Evolutionary conservation across 2,113 vertebrate genomes (phyloP).

Genomic region (Elephantulus edwardii): DNA sequence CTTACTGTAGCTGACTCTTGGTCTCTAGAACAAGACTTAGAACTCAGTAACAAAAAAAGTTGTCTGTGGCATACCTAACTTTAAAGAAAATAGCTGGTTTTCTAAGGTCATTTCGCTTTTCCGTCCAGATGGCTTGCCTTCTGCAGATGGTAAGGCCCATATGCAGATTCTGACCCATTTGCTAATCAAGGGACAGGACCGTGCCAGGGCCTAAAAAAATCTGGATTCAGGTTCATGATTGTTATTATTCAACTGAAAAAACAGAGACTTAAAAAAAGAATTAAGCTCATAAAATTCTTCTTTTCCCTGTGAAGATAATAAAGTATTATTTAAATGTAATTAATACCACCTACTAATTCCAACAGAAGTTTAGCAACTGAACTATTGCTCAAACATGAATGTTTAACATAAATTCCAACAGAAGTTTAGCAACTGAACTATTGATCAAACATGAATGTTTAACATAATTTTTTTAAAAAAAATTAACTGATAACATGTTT

Average conservation of each 20-base stretch:
- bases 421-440: not conserved
- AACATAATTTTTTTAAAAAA: not conserved
- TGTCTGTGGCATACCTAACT: not conserved
- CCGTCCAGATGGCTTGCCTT: conserved; percentile 32
- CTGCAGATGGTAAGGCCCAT: not conserved
- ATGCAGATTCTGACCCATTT: conserved; percentile 40
- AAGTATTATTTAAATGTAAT: conserved; percentile 12
- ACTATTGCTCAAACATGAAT: not conserved
- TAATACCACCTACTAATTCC: not conserved
- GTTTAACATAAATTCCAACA: not conserved
- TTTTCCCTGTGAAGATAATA: not conserved
- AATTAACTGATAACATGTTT: not conserved
- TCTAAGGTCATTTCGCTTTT: not conserved
- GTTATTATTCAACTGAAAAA: conserved; percentile 13
- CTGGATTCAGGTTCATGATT: conserved; percentile 15
- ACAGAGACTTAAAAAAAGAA: not conserved
- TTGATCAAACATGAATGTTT: not conserved
- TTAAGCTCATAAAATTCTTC: not conserved
- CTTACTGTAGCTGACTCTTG: not conserved
- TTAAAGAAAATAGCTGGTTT: not conserved
- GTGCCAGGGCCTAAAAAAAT: not conserved
- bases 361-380: not conserved
- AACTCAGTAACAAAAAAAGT: not conserved
- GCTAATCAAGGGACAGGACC: not conserved
- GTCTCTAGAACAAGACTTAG: not conserved